These are phyloP conservation scores for Pristionchus mayeri DNA, from an alignment of 2,888 invertebrate species.

Conservation along the genomic window DNA sequence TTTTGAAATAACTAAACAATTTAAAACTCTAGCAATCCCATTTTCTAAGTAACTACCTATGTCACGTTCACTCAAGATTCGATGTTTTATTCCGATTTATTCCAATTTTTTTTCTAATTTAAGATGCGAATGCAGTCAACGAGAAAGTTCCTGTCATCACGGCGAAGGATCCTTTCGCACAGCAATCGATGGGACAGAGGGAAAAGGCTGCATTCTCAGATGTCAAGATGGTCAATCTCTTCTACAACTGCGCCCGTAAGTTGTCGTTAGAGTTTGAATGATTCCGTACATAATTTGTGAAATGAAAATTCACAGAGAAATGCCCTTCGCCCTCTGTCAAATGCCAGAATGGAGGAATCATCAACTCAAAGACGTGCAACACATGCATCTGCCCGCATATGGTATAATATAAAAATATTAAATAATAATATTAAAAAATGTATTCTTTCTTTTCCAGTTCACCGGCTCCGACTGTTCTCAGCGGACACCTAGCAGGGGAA, in stretches of 20 bases:
- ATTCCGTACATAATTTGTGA: background rate
- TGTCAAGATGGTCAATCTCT: constrained; percentile 14
- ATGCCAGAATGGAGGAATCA: constrained; percentile 42
- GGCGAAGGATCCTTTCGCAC: background rate
- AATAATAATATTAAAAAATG: too few relatives aligned
- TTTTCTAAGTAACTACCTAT: too few relatives aligned
- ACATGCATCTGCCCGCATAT: constrained; percentile 17
- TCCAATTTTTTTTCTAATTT: background rate
- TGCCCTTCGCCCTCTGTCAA: constrained; percentile 1
- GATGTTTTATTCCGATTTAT: too few relatives aligned
- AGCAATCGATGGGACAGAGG: constrained; percentile 20
- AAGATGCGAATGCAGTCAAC: background rate
- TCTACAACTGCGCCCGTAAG: too few relatives aligned
- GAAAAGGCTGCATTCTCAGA: constrained; percentile 11
- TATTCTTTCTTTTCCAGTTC: background rate
- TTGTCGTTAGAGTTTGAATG: too few relatives aligned
- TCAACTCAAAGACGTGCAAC: constrained; percentile 25
- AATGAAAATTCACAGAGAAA: background rate
- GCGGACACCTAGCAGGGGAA: background rate
- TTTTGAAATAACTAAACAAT: too few relatives aligned
- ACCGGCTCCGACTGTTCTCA: background rate
- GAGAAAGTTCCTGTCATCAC: background rate
- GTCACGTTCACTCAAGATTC: too few relatives aligned
- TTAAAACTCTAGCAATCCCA: too few relatives aligned
- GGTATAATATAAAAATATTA: background rate